A percentile compares a stretch with the other conserved stretches of the same genome.
These are phyloP conservation scores for Dermochelys coriacea DNA, from an alignment of 2,797 vertebrate genomes.

Conservation along the genomic window DNA sequence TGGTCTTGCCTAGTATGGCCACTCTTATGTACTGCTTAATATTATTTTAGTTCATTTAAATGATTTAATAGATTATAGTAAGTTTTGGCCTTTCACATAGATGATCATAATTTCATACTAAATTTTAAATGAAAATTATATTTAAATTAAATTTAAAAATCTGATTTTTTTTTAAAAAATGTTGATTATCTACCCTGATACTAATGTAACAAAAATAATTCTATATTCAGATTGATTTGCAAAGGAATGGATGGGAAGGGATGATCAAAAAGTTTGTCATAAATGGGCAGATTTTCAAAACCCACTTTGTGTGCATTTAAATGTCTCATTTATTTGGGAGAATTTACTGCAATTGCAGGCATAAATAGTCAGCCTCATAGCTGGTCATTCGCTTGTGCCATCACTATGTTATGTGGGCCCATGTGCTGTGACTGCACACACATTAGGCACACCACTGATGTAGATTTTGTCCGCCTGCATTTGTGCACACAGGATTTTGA, in stretches of 20 bases:
- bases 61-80: not conserved
- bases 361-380: not conserved
- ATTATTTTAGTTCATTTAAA: not conserved
- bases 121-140: not conserved
- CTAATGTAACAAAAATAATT: rapidly evolving
- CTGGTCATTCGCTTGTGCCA: rapidly evolving
- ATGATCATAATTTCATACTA: not conserved
- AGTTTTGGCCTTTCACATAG: not conserved
- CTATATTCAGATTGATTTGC: not conserved
- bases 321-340: constrained; percentile 12
- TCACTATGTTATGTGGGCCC: not conserved
- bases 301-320: not conserved
- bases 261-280: rapidly evolving
- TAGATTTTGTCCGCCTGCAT: not conserved
- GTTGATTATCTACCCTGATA: no score
- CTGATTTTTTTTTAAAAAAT: not conserved
- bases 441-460: not conserved
- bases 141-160: not conserved
- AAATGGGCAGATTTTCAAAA: constrained; percentile 35
- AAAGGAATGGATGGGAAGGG: not conserved
- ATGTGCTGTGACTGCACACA: not conserved
- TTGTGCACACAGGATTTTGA: not conserved
- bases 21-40: not conserved
- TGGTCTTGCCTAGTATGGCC: not conserved
- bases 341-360: constrained; percentile 63